A percentile compares a stretch with the other conserved stretches of the same genome.
phyloP scores from a whole-genome alignment of 2,888 invertebrate species.

The Choristoneura rosaceana region DNA sequence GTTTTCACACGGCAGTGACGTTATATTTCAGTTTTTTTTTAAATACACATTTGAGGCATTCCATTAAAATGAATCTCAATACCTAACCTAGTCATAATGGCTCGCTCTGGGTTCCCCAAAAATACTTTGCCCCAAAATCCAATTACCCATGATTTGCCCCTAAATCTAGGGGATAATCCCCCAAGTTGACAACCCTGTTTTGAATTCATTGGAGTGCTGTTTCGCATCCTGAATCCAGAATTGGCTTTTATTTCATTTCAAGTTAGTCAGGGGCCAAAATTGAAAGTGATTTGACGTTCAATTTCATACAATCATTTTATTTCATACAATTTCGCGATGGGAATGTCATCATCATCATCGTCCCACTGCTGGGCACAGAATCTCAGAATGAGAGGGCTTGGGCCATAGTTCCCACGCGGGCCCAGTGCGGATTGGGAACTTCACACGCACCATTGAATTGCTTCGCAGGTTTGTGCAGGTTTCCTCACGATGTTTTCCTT shows the following conservation, averaged over 20 bases:
- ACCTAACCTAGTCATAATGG: not conserved
- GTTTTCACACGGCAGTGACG: too few species aligned
- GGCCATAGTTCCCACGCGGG: too few species aligned
- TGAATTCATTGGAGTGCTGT: conserved; percentile 4
- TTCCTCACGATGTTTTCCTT: too few species aligned
- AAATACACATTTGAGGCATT: not conserved
- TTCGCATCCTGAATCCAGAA: not conserved
- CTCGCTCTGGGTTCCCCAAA: not conserved
- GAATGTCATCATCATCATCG: too few species aligned
- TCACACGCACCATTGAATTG: too few species aligned
- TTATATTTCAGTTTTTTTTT: not conserved
- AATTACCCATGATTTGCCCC: not conserved
- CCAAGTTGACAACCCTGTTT: conserved; percentile 6
- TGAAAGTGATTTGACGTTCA: not conserved
- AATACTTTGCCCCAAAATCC: not conserved
- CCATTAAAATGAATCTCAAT: not conserved
- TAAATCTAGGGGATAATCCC: conserved; percentile 10
- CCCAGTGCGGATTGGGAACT: too few species aligned
- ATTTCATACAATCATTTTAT: not conserved
- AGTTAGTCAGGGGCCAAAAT: not conserved
- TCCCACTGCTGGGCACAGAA: too few species aligned
- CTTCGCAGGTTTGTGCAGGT: too few species aligned
- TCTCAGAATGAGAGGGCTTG: too few species aligned
- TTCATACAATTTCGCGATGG: too few species aligned
- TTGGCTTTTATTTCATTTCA: not conserved